A percentile compares a stretch with the other conserved stretches of the same genome.
Conservation (phyloP, 2,797 vertebrate species). For the Oryzias dopingdopingensis region DNA sequence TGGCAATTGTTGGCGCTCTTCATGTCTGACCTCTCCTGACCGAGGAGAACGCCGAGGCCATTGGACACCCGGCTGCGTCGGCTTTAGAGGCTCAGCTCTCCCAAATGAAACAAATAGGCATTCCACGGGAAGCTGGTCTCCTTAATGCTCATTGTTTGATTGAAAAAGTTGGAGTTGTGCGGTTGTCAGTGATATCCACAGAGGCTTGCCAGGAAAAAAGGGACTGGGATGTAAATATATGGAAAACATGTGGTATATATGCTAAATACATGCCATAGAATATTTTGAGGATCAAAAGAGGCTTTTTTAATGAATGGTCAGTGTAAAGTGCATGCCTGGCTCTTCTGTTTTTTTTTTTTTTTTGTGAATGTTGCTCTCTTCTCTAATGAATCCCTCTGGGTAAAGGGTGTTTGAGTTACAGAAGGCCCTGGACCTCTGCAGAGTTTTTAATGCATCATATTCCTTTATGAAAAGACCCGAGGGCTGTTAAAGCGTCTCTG, state of each 20-base stretch:
- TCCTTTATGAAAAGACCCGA: conserved; percentile 58
- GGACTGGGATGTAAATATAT: not conserved
- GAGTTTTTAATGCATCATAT: conserved; percentile 64
- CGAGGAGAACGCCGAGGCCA: conserved; percentile 32
- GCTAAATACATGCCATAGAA: conserved; percentile 1
- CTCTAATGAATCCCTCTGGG: conserved; percentile 49
- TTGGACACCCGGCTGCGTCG: conserved; percentile 24
- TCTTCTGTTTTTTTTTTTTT: not conserved
- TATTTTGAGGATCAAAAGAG: not conserved
- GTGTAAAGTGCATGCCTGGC: not conserved
- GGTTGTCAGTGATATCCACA: conserved; percentile 20
- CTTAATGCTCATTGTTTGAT: conserved; percentile 35
- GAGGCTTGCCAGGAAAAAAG: conserved; percentile 6
- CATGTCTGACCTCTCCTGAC: conserved; percentile 66
- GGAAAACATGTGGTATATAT: no score
- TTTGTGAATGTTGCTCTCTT: conserved; percentile 23
- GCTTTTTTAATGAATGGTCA: conserved; percentile 3
- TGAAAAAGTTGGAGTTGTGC: conserved; percentile 27
- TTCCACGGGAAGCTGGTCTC: conserved; percentile 5
- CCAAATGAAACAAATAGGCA: conserved; percentile 37
- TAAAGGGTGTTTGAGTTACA: conserved; percentile 54
- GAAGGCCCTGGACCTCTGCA: conserved; percentile 47
- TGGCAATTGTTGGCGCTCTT: conserved; percentile 59
- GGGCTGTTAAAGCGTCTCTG: conserved; percentile 60
- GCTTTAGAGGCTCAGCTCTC: conserved; percentile 44